Evolutionary conservation across 1,140 invertebrate genomes (phyloP).

Genomic region (Leptonema lineaticorne): DNA sequence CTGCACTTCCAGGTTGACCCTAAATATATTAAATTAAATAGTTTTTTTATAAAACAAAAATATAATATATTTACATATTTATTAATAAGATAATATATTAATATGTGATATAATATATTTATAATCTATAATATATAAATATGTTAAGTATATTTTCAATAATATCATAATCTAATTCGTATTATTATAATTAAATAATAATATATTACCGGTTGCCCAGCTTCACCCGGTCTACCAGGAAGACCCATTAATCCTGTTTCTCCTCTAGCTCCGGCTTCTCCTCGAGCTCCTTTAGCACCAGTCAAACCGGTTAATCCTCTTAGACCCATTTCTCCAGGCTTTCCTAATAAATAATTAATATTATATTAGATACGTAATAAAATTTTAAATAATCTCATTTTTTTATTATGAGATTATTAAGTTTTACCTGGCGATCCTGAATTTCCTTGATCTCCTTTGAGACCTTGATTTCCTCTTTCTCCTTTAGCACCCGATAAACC

Average conservation of each 20-base stretch:
- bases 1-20: constrained; percentile 64
- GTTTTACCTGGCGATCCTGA: constrained; percentile 59
- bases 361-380: background rate
- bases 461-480: constrained; percentile 65
- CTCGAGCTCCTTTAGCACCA: constrained; percentile 70
- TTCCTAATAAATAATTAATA: constrained; percentile 46
- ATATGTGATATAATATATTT: background rate
- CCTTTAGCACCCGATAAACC: constrained; percentile 68
- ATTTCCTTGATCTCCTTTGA: constrained; percentile 77
- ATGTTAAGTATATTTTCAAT: too few relatives aligned
- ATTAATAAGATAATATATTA: background rate
- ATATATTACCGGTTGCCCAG: constrained; percentile 67
- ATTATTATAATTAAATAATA: constrained; percentile 20
- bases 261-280: constrained; percentile 73
- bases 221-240: constrained; percentile 70
- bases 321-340: constrained; percentile 60
- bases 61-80: background rate
- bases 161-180: background rate
- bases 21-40: constrained; percentile 43
- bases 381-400: background rate
- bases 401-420: background rate
- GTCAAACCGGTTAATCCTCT: constrained; percentile 65
- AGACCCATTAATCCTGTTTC: constrained; percentile 72
- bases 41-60: background rate
- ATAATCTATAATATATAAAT: background rate